Base-by-base conservation (phyloP, 2,888 invertebrate species). In the Hofmannophila pseudospretella region DNA sequence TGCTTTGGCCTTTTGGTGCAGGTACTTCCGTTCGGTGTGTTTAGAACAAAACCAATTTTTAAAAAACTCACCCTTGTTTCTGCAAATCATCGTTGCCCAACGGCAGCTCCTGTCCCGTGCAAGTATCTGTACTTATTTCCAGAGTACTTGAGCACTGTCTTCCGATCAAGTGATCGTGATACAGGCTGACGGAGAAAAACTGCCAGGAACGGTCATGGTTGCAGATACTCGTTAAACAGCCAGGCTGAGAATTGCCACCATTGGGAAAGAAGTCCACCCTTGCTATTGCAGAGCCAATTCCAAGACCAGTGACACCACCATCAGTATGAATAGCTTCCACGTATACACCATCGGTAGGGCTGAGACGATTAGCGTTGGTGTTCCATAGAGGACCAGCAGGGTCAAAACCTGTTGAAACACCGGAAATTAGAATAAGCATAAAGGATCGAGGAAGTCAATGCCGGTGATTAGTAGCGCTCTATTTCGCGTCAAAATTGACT, bases 211-310 rank as follows among this genome's bases (percentile, higher is more conserved):
- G 69, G 38, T 77, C 68, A 43, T 80, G 81, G 43, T 72, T 58
- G 48, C 81, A 81, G 2, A 75, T 11, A 27, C 49, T 65, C 3
- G 61, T 58, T 0, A 63, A 1, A 35, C 81, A 82, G 1, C 72
- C 77, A 1, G 80, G 78, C 34, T 78, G 76, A n/a, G 58, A 61
- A 34, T 49, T 68, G 0, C 90, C 90, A 28, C 86, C 82, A 45
- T 90, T 90, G 12, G 89, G 88, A 80, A 88, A 90, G 63, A 90
- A 90, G 59, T 90, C 90, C 1, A 64, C 89, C 38, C 88, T 67
- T 0, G 80, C 90, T 2, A 90, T 64, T 4, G 79, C 58, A 2
- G 67, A 57, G 0, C 88, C 88, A 22, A 79, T 89, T 53, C 56
- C 90, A 62, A 53, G 82, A 61, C 53, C 86, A 55, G 8, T 74